phyloP scores from a whole-genome alignment of 2,113 vertebrate genomes.

The Alosa alosa region DNA sequence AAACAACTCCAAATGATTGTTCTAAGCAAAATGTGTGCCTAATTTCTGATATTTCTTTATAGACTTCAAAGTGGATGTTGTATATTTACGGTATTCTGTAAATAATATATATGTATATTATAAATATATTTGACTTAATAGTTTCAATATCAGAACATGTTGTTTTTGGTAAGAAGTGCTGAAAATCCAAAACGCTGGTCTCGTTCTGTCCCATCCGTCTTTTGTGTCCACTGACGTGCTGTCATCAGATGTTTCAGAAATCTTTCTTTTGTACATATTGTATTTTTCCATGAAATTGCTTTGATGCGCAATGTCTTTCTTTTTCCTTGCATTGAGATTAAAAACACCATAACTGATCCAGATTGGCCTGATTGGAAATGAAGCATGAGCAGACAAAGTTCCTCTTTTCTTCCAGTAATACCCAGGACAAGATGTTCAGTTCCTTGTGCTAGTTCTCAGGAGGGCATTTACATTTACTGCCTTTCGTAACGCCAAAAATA shows the following conservation, averaged over 20 bases:
- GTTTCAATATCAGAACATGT: slow-evolving; percentile 67
- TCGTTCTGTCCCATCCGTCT: slow-evolving; percentile 31
- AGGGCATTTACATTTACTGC: too few species aligned
- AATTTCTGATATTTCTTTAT: slow-evolving; percentile 87
- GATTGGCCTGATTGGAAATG: too few species aligned
- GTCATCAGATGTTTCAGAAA: slow-evolving; percentile 44
- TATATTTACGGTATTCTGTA: slow-evolving; percentile 96
- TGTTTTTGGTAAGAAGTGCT: slow-evolving; percentile 68
- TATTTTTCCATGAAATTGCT: slow-evolving; percentile 70
- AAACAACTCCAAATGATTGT: slow-evolving; percentile 50
- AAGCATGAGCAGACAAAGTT: neutral
- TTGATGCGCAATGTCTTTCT: slow-evolving; percentile 55
- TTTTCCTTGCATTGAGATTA: slow-evolving; percentile 56
- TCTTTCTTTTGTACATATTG: slow-evolving; percentile 65
- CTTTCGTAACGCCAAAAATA: too few species aligned
- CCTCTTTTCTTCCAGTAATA: neutral
- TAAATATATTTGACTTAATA: slow-evolving; percentile 75
- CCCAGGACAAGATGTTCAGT: neutral
- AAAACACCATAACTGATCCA: slow-evolving; percentile 44
- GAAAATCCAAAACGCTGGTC: slow-evolving; percentile 54
- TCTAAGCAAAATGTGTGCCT: slow-evolving; percentile 75
- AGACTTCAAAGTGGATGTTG: slow-evolving; percentile 78
- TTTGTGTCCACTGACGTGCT: slow-evolving; percentile 48
- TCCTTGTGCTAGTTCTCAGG: too few species aligned
- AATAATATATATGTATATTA: slow-evolving; percentile 88